These are phyloP conservation scores for Fratercula arctica DNA, from an alignment of 2,797 vertebrate genomes.

Conservation along the genomic window DNA sequence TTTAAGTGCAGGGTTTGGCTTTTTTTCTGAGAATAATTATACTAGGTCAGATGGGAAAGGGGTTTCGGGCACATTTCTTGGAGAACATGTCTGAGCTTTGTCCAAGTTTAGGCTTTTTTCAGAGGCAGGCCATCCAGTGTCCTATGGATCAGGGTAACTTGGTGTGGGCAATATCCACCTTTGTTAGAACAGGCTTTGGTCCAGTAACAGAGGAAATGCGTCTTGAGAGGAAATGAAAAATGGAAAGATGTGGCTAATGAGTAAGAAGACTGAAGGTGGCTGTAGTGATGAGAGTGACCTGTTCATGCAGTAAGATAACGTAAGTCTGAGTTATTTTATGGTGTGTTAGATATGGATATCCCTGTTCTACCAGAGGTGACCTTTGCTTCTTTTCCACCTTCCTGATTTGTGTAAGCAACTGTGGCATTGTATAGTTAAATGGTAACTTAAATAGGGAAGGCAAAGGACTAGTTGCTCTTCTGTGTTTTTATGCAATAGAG, in stretches of 20 bases:
- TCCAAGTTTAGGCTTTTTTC: neutral
- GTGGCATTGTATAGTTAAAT: neutral
- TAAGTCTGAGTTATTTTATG: neutral
- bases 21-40: neutral
- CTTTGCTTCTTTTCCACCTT: neutral
- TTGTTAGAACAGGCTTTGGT: neutral
- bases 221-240: neutral
- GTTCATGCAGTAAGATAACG: neutral
- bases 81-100: neutral
- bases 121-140: neutral
- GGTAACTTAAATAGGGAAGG: neutral
- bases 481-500: neutral
- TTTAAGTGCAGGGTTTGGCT: neutral
- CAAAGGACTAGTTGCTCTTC: neutral
- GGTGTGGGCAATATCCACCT: neutral
- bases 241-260: neutral
- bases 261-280: neutral
- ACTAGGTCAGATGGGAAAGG: neutral
- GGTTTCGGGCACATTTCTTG: rapidly evolving
- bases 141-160: neutral
- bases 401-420: neutral
- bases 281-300: neutral
- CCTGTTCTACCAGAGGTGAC: neutral
- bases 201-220: neutral
- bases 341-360: neutral